Conservation (phyloP, 2,797 vertebrate genomes). For the Acanthurus lineatus region DNA sequence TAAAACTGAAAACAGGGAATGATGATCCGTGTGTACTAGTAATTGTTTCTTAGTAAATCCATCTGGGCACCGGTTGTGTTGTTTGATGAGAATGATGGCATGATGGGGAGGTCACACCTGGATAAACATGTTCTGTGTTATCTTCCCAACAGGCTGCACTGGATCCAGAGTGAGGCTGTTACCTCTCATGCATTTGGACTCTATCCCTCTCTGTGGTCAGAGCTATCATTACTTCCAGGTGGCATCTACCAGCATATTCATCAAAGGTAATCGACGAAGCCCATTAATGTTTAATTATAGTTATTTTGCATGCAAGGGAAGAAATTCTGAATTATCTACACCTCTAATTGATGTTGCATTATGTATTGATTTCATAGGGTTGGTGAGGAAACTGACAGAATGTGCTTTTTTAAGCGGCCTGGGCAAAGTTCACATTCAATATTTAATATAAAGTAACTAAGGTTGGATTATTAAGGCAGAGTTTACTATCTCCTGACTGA, state of each 20-base stretch:
- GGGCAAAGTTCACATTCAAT: not conserved
- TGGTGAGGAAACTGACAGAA: not conserved
- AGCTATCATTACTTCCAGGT: slow-evolving; percentile 34
- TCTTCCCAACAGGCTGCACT: slow-evolving; percentile 32
- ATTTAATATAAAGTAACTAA: not conserved
- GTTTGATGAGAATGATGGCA: slow-evolving; percentile 12
- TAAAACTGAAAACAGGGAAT: not conserved
- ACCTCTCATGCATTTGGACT: slow-evolving; percentile 32
- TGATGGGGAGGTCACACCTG: slow-evolving; percentile 41
- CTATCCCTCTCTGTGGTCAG: slow-evolving; percentile 30
- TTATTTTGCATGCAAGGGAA: slow-evolving; percentile 4
- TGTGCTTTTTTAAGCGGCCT: no score
- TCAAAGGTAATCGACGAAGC: slow-evolving; percentile 28
- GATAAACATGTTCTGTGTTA: slow-evolving; percentile 53
- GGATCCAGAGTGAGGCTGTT: slow-evolving; percentile 23
- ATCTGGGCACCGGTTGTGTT: slow-evolving; percentile 20
- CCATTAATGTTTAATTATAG: slow-evolving; percentile 27
- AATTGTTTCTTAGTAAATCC: slow-evolving; percentile 27
- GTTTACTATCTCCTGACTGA: not conserved
- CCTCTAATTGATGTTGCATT: not conserved
- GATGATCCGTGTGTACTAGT: slow-evolving; percentile 1
- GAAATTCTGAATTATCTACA: not conserved
- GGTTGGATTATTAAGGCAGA: not conserved
- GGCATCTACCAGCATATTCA: slow-evolving; percentile 45
- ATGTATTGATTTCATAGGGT: not conserved